Base-by-base conservation (phyloP, 2,797 vertebrate genomes). In the Naso thynnoides region DNA sequence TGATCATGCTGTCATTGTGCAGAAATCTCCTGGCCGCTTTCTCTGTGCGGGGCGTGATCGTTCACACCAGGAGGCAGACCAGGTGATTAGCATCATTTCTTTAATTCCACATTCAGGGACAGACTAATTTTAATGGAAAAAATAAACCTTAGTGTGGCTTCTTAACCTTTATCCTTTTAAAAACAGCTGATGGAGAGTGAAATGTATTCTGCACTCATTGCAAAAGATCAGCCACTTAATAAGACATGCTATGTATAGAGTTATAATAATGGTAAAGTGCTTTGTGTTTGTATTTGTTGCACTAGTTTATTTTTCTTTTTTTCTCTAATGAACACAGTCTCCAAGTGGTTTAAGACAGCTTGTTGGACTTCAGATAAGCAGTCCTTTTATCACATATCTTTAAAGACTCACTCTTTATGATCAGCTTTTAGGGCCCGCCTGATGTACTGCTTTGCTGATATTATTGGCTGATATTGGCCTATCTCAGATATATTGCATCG, bases 1-100 rank as follows among this genome's bases (percentile, higher is more conserved):
- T 91, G 80, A 87, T 91, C 88, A 81, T 90, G 89, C 90, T 91
- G 87, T 89, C 88, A 57, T 83, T 84, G 88, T 89, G 90, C 91
- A 93, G 93, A 93, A 76, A 76, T 77, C 88, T 78, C 81, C 89
- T 73, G 82, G 87, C 84, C 79, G 70, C 85, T 85, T 87, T 88
- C 90, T 91, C 84, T 88, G 84, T 86, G 82, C 85, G 85, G 84
- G 88, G 75, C 84, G 76, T 73, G 89, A 90, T 85, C 89, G 73
- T 81, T 86, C 90, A 79, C 80, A 88, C 85, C 90, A 90, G 90
- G 87, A 92, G 83, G 76, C 77, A 76, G 84, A 91, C 78, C 87
- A 91, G 89, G 91, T 93, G 92, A 92, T 82, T 83, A 86, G 83
- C 83, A 85, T 91, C 65, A 83, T 89, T 89, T 88, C 59, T 87